Base-by-base conservation (phyloP, 2,113 vertebrate species). In the Salvelinus alpinus region DNA sequence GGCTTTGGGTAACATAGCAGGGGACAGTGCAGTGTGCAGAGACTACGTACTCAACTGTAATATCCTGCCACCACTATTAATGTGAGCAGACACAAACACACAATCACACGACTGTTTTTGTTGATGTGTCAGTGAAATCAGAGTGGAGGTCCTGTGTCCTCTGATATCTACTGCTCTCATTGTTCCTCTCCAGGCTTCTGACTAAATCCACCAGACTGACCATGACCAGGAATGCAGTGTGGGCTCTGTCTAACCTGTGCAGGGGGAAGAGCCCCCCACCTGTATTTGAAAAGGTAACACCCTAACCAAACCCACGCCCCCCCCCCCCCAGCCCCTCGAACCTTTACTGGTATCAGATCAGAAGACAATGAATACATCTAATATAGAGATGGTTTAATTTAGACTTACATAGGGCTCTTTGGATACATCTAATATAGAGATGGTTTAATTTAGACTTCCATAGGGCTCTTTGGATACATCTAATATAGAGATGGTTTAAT, bases 171-270 rank as follows among this genome's bases (percentile, higher is more conserved):
- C 51, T 18, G 5, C 51, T 54, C 51, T 7, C 14, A 20, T 74
- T 67, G 22, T 34, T 70, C 70, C 83, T 34, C 44, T 80, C 38
- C 78, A 99, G 97, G 93, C 95, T 99, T 87, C 93, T 99, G 75
- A 98, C 96, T 16, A 99, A 98, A 86, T 99, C 98, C 78, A 96
- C 95, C 79, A 94, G 97, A 87, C 84, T 99, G 86, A 98, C 97
- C 3, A 99, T 99, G 97, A 99, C 96, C n/a, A 94, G 97, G 71
- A 99, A 99, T 65, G 97, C 97, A 4, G 97, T 99, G 24, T 99
- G 98, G 98, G 97, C 98, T 70, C 90, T 99, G 90, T 99, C 98
- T 67, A 99, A 99, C 89, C 93, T 99, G 82, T 99, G 97, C 91
- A 92, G 98, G 92, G 98, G 98, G 68, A 99, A 99, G 91, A 99